phyloP scores from a whole-genome alignment of 1,140 invertebrate species.

The Leptinotarsa texana region DNA sequence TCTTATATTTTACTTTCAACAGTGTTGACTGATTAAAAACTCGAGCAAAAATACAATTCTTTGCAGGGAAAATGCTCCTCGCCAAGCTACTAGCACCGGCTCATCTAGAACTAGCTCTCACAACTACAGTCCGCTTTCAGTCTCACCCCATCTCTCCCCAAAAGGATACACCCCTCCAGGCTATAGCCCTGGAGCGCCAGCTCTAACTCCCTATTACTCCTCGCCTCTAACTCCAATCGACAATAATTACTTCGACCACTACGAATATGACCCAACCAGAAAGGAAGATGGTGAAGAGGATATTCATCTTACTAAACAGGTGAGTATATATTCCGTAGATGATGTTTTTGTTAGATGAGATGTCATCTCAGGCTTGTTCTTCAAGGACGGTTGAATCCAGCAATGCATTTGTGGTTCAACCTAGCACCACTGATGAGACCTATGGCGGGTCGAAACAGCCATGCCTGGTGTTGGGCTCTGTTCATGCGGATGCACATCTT shows the following conservation, averaged over 20 bases:
- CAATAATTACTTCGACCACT: conserved; percentile 44
- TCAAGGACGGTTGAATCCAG: no score
- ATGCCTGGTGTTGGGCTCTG: no score
- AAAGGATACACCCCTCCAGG: conserved; percentile 38
- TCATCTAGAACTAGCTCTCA: conserved; percentile 50
- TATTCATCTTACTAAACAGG: conserved; percentile 52
- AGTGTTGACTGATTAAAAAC: no score
- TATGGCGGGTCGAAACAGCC: no score
- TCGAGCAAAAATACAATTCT: no score
- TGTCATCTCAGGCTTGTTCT: no score
- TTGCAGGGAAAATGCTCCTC: conserved; percentile 46
- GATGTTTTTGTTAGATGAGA: no score
- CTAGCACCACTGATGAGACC: no score
- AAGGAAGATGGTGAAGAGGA: conserved; percentile 35
- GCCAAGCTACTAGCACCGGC: conserved; percentile 44
- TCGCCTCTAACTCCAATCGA: conserved; percentile 49
- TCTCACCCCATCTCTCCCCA: conserved; percentile 53
- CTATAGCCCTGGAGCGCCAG: conserved; percentile 47
- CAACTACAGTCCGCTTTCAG: conserved; percentile 52
- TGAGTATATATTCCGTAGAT: conserved; percentile 25
- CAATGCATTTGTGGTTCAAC: no score
- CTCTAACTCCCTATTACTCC: conserved; percentile 48
- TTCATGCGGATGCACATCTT: no score
- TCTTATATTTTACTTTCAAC: no score
- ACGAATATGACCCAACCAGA: conserved; percentile 34